Evolutionary conservation across 1,140 invertebrate species (phyloP), one percentile per base, ranked within the genome.

Genomic region (Penaeus indicus): DNA sequence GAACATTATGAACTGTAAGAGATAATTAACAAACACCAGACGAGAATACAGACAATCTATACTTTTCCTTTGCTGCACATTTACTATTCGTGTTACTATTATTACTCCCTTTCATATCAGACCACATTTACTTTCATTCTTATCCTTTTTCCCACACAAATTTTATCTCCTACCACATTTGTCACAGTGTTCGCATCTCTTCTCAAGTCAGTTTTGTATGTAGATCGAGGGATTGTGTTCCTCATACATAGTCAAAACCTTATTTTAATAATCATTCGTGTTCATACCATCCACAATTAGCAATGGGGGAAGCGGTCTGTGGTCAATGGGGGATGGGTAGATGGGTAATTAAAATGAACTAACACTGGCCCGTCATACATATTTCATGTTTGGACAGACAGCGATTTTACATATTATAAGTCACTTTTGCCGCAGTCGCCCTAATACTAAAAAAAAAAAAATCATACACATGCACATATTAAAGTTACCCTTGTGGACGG

Each of bases 381-480:
- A 27, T 69, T 38, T 27, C 67, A 1, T 25, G 7, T 79, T 32
- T 3, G 64, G 42, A 72, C 54, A 42, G 82, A 62, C 72, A 78
- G 72, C 63, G 42, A 79, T 27, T 67, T 88, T 38, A 38, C 72
- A 82, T 80, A 84, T 77, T 42, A 21, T 84, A 88, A 88, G 87
- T 88, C 87, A 78, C 87, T 72, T 84, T 42, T 88, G 87, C 87
- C 87, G 87, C 87, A 88, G 87, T 88, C 47, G 25, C 60, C 61
- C 60, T 61, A 54, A 47, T 61, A 62, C 84, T 84, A 60, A 83
- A 3, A 27, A 47, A 3, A 21, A 81, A n/a, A 47, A 47, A 25
- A 64, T 81, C 81, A 87, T n/a, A 21, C 42, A 47, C 21, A 78
- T 27, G 75, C 67, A 32, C 0, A 75, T 10, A 16, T 54, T 54